These are phyloP conservation scores for Cynocephalus volans DNA, from an alignment of 2,113 vertebrate species.

Conservation along the genomic window DNA sequence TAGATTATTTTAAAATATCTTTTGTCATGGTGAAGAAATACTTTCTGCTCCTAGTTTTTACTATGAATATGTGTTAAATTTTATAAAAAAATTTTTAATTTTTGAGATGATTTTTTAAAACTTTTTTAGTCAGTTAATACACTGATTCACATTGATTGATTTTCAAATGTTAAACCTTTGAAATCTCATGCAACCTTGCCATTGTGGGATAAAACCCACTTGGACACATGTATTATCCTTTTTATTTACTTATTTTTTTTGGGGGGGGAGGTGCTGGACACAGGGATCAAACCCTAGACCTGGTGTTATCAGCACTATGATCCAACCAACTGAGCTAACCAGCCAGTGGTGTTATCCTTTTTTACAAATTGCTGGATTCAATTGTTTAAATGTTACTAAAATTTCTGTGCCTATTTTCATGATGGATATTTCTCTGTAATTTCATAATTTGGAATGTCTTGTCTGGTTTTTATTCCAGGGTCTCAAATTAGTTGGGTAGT, in stretches of 20 bases:
- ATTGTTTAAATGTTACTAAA: not conserved
- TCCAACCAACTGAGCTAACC: too few species aligned
- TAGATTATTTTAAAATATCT: not conserved
- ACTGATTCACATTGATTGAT: too few species aligned
- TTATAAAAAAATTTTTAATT: not conserved
- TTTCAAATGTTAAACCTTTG: conserved; percentile 23
- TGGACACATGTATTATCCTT: not conserved
- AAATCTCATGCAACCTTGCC: not conserved
- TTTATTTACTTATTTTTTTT: not conserved
- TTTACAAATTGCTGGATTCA: not conserved
- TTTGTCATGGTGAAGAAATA: not conserved
- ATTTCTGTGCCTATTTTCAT: not conserved
- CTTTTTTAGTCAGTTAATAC: not conserved
- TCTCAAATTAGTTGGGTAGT: not conserved
- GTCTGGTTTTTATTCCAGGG: not conserved
- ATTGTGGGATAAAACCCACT: not conserved
- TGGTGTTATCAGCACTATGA: too few species aligned
- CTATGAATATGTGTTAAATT: not conserved
- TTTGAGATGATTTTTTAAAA: not conserved
- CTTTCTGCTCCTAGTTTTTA: not conserved
- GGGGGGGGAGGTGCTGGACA: too few species aligned
- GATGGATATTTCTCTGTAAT: not conserved
- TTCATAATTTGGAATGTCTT: not conserved
- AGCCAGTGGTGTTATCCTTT: too few species aligned
- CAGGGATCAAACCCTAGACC: too few species aligned